These are phyloP conservation scores for Halictus quadricinctus DNA, from an alignment of 2,888 invertebrate genomes.

Conservation along the genomic window DNA sequence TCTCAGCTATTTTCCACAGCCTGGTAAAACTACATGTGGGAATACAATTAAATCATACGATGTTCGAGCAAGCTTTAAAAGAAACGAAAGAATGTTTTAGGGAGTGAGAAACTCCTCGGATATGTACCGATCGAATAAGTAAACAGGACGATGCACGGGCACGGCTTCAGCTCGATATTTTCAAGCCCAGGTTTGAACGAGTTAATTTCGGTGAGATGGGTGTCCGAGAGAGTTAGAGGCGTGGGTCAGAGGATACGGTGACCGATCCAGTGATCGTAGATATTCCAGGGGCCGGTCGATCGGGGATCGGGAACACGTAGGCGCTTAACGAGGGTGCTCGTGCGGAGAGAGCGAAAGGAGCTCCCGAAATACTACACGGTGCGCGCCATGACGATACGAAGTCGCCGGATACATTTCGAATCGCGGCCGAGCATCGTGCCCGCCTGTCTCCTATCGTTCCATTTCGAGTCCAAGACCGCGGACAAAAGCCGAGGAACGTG, in stretches of 20 bases:
- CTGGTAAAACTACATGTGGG: no score
- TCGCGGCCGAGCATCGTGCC: constrained; percentile 29
- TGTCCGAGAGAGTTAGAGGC: constrained; percentile 34
- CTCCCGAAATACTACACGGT: constrained; percentile 55
- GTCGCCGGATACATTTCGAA: constrained; percentile 46
- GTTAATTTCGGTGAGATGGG: constrained; percentile 38
- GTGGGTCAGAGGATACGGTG: constrained; percentile 25
- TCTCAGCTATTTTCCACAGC: no score
- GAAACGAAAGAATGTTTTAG: no score
- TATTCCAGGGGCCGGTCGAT: constrained; percentile 61
- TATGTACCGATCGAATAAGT: not conserved
- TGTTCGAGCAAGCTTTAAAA: no score
- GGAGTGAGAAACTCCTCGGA: no score
- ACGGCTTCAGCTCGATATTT: not conserved
- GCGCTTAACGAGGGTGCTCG: constrained; percentile 75
- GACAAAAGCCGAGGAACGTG: constrained; percentile 21
- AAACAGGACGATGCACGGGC: not conserved
- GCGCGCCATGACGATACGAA: constrained; percentile 34
- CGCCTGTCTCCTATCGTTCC: constrained; percentile 30
- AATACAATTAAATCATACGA: no score
- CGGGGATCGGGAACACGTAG: constrained; percentile 73
- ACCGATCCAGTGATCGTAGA: constrained; percentile 58
- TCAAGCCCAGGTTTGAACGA: not conserved
- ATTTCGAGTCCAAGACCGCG: not conserved
- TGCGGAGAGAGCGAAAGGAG: constrained; percentile 68